These are phyloP conservation scores for Acestrorhynchus altus DNA, from an alignment of 2,797 vertebrate species.

Conservation along the genomic window DNA sequence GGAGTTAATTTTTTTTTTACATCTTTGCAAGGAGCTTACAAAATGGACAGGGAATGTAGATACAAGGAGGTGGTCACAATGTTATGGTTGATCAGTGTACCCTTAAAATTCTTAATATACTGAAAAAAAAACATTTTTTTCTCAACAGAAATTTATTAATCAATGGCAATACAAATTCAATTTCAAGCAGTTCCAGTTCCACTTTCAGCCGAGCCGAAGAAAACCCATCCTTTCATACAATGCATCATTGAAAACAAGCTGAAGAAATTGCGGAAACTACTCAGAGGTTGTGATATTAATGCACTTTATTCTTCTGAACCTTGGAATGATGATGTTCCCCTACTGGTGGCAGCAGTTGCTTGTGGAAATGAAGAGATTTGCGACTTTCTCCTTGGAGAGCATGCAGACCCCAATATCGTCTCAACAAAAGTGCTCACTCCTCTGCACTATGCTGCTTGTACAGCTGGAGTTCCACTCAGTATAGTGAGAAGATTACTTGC, in stretches of 20 bases:
- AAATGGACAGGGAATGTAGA: too few relatives aligned
- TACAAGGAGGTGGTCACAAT: too few relatives aligned
- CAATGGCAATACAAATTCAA: conserved; percentile 35
- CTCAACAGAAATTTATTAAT: conserved; percentile 14
- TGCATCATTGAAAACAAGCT: conserved; percentile 25
- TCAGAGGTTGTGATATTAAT: conserved; percentile 44
- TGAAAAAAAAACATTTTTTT: too few relatives aligned
- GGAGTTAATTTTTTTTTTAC: too few relatives aligned
- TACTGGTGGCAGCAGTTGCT: conserved; percentile 61
- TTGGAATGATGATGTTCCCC: conserved; percentile 50
- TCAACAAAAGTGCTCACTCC: fast-evolving
- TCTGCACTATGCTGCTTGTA: conserved; percentile 58
- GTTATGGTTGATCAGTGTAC: too few relatives aligned
- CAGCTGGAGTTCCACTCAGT: not conserved
- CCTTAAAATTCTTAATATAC: too few relatives aligned
- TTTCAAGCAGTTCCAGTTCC: not conserved
- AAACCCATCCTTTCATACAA: conserved; percentile 58
- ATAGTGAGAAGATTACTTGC: conserved; percentile 60
- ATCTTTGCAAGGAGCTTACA: too few relatives aligned
- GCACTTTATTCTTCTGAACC: conserved; percentile 39
- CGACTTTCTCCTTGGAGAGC: conserved; percentile 21
- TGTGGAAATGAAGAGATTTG: conserved; percentile 47
- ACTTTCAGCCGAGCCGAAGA: conserved; percentile 4
- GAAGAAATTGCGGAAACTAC: not conserved
- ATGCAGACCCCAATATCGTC: conserved; percentile 31